Percentiles rank a stretch among this genome's conserved stretches.
phyloP scores from a whole-genome alignment of 2,888 invertebrate genomes.

The Mechanitis mazaeus region DNA sequence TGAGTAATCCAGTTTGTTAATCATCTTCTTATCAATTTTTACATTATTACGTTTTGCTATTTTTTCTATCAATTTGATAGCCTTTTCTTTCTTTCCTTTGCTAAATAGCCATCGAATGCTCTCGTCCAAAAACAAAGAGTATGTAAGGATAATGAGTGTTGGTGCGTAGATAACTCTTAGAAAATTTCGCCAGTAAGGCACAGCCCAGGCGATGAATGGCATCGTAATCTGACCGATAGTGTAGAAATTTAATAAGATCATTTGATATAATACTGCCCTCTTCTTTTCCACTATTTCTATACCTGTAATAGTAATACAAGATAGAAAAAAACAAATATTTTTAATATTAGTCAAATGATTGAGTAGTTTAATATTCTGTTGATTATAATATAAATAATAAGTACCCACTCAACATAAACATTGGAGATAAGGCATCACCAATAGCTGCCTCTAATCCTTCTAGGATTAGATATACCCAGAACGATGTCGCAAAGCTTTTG shows the following conservation, averaged over 20 bases:
- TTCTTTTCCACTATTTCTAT: conserved; percentile 68
- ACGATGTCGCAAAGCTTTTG: conserved; percentile 58
- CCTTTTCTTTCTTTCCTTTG: conserved; percentile 57
- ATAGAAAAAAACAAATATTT: not conserved
- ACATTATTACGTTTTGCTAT: conserved; percentile 59
- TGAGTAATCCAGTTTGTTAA: conserved; percentile 52
- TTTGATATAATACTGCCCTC: conserved; percentile 59
- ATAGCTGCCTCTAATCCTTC: conserved; percentile 63
- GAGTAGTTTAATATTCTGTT: not conserved
- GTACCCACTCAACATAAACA: conserved; percentile 66
- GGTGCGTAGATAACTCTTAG: conserved; percentile 65
- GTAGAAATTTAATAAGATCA: conserved; percentile 66
- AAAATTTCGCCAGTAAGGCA: conserved; percentile 67
- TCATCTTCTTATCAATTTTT: conserved; percentile 42
- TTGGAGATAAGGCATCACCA: conserved; percentile 65
- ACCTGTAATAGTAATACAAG: conserved; percentile 40
- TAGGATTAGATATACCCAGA: conserved; percentile 55
- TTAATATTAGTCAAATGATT: not conserved
- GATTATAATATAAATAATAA: not conserved
- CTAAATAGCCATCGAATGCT: conserved; percentile 69
- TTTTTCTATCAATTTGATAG: conserved; percentile 53
- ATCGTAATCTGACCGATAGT: conserved; percentile 60
- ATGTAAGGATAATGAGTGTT: conserved; percentile 55
- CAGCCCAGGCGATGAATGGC: conserved; percentile 63
- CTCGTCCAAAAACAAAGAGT: conserved; percentile 63